Evolutionary conservation across 2,113 vertebrate species (phyloP).

Genomic region (Reinhardtius hippoglossoides): DNA sequence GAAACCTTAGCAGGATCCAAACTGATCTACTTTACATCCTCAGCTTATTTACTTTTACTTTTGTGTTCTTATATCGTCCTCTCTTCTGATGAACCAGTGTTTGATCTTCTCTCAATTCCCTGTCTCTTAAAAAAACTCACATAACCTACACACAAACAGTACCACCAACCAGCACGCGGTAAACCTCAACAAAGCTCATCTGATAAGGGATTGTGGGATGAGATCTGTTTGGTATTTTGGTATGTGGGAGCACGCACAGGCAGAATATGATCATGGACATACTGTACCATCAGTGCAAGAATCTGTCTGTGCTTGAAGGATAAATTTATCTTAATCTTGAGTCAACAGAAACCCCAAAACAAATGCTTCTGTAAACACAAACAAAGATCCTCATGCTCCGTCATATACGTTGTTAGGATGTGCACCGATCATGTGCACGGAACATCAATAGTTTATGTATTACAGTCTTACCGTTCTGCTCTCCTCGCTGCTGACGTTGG

Average conservation of each 20-base stretch:
- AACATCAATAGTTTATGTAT: background rate
- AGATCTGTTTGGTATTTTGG: background rate
- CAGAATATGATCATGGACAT: background rate
- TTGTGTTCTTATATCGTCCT: too few relatives aligned
- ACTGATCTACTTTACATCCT: background rate
- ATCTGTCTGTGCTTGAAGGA: background rate
- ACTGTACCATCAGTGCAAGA: background rate
- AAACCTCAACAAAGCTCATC: background rate
- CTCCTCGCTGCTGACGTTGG: constrained; percentile 92
- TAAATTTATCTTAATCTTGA: background rate
- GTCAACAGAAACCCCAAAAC: background rate
- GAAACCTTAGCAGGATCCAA: background rate
- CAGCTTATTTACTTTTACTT: too few relatives aligned
- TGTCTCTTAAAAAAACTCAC: too few relatives aligned
- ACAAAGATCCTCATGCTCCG: background rate
- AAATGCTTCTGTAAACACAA: background rate
- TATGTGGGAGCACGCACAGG: background rate
- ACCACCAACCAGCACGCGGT: background rate
- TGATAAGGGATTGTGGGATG: constrained; percentile 6
- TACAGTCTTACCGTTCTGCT: constrained; percentile 83
- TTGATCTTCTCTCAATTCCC: background rate
- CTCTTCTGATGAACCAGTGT: background rate
- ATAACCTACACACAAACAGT: background rate
- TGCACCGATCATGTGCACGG: background rate
- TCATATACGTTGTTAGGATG: too few relatives aligned